Evolutionary conservation across 1,140 invertebrate species (phyloP), one percentile per base, ranked within the genome.

Genomic region (Drosophila pallidifrons): DNA sequence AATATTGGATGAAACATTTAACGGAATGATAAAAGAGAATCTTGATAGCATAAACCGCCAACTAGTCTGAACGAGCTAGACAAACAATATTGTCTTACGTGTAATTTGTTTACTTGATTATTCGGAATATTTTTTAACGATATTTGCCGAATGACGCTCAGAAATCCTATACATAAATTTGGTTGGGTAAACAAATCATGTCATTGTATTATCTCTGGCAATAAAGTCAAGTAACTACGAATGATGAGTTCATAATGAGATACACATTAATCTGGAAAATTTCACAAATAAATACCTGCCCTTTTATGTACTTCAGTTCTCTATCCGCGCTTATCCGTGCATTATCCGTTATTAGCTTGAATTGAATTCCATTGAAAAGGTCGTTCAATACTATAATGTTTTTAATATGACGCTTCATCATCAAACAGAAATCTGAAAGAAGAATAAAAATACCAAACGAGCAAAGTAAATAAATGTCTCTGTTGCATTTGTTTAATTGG

Each of bases 81-180:
- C 30, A 30, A 16, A 46, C 15, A 58, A 43, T 3, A 52, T 72
- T 58, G 11, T 51, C 16, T 49, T 46, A 15, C 25, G 57, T 38
- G 6, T 49, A 20, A 20, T 15, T 65, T 54, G 49, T 61, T 45
- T 60, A 69, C 41, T 8, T 47, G 45, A 41, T 46, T 46, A 58
- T 73, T 61, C 3, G 8, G 32, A 63, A 54, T 66, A 52, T 64
- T 66, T 66, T 81, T 75, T 49, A 13, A 72, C 73, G 63, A 75
- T 86, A 66, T 82, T 83, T 75, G 20, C 7, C 16, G 52, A 49
- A 70, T 82, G 79, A 85, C 74, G 58, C 71, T 47, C 43, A 75
- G 60, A 86, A 81, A 70, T 13, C 46, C 32, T 35, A 69, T 57
- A 70, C 38, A 67, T 55, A 58, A 57, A 81, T 75, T 82, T 60